Base-by-base conservation (phyloP, 2,888 invertebrate species). In the Hirtodrosophila confusa region DNA sequence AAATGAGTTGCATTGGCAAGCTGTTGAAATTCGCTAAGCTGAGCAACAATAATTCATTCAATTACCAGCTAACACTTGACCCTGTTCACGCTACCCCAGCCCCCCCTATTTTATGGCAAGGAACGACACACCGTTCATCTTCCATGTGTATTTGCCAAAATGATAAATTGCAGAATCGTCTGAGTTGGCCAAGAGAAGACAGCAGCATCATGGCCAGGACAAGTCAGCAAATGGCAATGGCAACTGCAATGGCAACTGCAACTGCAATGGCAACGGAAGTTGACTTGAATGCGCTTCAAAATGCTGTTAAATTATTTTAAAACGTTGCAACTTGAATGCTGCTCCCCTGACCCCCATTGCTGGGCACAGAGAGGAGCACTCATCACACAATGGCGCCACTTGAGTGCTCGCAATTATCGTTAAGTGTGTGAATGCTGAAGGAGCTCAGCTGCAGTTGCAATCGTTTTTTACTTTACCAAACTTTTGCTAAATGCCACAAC, bases 251-350 rank as follows among this genome's bases (percentile, higher is more conserved):
- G 9, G 40, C 37, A 48, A 58, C 12, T 4, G 48, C 31, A 36
- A 40, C n/a, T 4, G 37, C 27, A 51, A 49, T 36, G 23, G 80
- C 63, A 82, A 71, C 85, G 84, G 88, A 84, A 84, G 88, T 86
- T 75, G 75, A 72, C 84, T 88, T 86, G 75, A 84, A 84, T 84
- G 84, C 88, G 85, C 74, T 85, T 84, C 88, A 75, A 85, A 82
- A 86, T 80, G 88, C 88, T 88, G 85, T 85, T 88, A 86, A 85
- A 85, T 85, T 85, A 85, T 85, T 85, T 85, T 86, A 86, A 85
- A 85, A 88, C 65, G 84, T 78, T 86, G 70, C 80, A 74, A 64
- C 65, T 75, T 63, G 62, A 62, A 64, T 54, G 43, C 36, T 24
- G 23, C 41, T 36, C 40, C 43, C 33, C 11, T 39, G 36, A 17